Evolutionary conservation across 2,888 invertebrate species (phyloP).

Genomic region (Cephus sareptanus): DNA sequence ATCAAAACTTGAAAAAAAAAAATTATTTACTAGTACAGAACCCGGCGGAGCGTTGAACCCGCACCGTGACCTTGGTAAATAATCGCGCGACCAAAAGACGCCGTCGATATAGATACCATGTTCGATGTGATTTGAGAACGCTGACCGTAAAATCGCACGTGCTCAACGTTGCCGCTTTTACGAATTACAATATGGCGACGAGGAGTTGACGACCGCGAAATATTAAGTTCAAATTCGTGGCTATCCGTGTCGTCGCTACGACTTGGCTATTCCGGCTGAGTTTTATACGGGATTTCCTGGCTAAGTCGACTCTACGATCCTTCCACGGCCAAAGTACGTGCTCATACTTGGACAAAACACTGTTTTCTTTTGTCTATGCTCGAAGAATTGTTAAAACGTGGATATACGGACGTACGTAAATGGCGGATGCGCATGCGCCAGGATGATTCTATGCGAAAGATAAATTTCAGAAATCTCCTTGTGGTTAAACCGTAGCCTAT

Average conservation of each 20-base stretch:
- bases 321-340: slow-evolving; percentile 63
- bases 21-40: too few species aligned
- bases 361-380: not conserved
- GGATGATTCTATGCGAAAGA: not conserved
- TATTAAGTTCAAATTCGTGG: not conserved
- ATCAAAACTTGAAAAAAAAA: not conserved
- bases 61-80: not conserved
- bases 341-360: slow-evolving; percentile 62
- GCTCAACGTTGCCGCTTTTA: not conserved
- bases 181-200: not conserved
- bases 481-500: not conserved
- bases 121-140: not conserved
- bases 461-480: not conserved
- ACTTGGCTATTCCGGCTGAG: slow-evolving; percentile 63
- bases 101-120: not conserved
- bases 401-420: not conserved
- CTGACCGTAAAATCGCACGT: not conserved
- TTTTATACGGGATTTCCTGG: slow-evolving; percentile 62
- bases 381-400: not conserved
- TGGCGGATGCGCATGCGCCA: not conserved
- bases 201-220: not conserved
- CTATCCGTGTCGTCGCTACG: slow-evolving; percentile 19
- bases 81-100: not conserved
- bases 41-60: not conserved
- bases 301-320: slow-evolving; percentile 65